A percentile compares a stretch with the other conserved stretches of the same genome.
Evolutionary conservation across 1,140 invertebrate genomes (phyloP).

Genomic region (Solenopsis fugax): DNA sequence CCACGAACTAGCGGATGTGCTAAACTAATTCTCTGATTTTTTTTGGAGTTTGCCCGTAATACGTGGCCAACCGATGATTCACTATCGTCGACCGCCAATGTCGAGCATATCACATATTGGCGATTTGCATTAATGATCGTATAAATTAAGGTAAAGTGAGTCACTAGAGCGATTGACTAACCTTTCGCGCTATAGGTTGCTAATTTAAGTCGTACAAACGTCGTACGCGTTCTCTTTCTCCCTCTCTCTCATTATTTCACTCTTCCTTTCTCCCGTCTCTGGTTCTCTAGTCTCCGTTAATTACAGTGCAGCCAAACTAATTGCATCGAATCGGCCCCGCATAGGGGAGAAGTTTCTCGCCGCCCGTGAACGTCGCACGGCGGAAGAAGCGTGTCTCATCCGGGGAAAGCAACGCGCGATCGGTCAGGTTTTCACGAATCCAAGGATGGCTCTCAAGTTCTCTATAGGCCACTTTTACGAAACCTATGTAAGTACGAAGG

Average conservation of each 20-base stretch:
- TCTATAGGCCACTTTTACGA: constrained; percentile 84
- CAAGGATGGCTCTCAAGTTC: constrained; percentile 83
- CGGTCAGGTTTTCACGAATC: background rate
- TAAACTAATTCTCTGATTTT: constrained; percentile 16
- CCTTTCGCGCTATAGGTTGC: constrained; percentile 85
- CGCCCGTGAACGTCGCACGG: constrained; percentile 40
- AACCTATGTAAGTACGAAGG: constrained; percentile 82
- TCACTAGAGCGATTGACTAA: constrained; percentile 81
- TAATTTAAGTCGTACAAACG: constrained; percentile 84
- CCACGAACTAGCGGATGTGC: background rate
- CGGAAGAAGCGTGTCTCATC: constrained; percentile 45
- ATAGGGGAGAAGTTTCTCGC: constrained; percentile 54
- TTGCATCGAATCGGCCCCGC: constrained; percentile 75
- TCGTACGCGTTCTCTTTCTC: constrained; percentile 65
- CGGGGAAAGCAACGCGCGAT: background rate
- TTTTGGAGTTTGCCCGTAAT: background rate
- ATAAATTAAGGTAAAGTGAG: constrained; percentile 80
- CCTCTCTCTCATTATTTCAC: constrained; percentile 72
- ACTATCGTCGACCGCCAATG: constrained; percentile 62
- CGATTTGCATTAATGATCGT: constrained; percentile 45
- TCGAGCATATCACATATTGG: constrained; percentile 33
- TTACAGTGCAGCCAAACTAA: constrained; percentile 79
- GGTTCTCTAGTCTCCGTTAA: constrained; percentile 79
- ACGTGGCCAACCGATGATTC: constrained; percentile 22
- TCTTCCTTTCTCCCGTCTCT: constrained; percentile 61